Conservation (phyloP, 1,140 invertebrate species). For the Euura saliciscinereae region DNA sequence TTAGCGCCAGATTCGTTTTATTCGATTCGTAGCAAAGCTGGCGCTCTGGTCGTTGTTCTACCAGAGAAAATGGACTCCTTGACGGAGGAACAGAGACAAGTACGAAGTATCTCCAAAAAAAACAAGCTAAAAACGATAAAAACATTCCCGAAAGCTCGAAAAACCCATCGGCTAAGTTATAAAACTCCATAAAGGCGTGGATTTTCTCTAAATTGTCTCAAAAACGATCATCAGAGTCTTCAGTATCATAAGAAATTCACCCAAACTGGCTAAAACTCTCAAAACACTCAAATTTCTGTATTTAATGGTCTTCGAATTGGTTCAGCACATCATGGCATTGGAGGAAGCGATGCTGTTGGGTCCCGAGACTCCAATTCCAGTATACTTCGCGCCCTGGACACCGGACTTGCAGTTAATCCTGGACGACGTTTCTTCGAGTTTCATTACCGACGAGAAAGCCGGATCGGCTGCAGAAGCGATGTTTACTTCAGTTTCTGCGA, state of each 20-base stretch:
- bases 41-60: constrained; percentile 82
- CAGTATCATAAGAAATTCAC: too few species aligned
- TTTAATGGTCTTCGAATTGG: constrained; percentile 23
- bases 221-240: too few species aligned
- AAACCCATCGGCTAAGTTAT: too few species aligned
- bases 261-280: too few species aligned
- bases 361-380: constrained; percentile 82
- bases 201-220: too few species aligned
- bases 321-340: constrained; percentile 76
- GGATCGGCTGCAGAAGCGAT: constrained; percentile 78
- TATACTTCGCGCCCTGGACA: constrained; percentile 86
- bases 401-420: constrained; percentile 78
- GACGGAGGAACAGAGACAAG: constrained; percentile 73
- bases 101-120: constrained; percentile 44
- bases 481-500: constrained; percentile 85
- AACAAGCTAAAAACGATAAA: too few species aligned
- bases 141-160: too few species aligned
- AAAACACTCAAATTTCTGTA: too few species aligned
- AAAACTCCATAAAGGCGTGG: too few species aligned
- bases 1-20: constrained; percentile 78
- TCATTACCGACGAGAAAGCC: constrained; percentile 62
- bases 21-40: constrained; percentile 80
- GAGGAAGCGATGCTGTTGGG: constrained; percentile 80
- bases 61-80: constrained; percentile 76
- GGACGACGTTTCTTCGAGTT: constrained; percentile 71